Evolutionary conservation across 1,140 invertebrate genomes (phyloP).

Genomic region (Drosophila ogumai): DNA sequence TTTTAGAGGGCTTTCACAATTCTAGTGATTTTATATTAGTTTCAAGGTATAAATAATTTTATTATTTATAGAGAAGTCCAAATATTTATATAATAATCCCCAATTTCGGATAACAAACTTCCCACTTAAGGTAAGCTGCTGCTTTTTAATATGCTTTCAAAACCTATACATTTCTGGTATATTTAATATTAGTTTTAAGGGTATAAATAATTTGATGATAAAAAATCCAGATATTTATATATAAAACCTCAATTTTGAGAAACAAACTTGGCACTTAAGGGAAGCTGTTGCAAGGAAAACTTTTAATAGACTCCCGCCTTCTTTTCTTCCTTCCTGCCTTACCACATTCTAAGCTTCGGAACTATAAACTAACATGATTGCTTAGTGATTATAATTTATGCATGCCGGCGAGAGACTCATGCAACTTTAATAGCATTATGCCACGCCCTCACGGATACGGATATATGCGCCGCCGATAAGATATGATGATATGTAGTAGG

Average conservation of each 20-base stretch:
- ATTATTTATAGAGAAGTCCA: background rate
- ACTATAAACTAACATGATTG: conserved; percentile 21
- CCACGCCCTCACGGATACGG: background rate
- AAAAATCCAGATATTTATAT: background rate
- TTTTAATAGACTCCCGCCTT: background rate
- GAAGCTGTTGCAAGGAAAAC: conserved; percentile 1
- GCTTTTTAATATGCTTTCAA: too few species aligned
- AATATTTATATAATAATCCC: background rate
- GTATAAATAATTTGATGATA: background rate
- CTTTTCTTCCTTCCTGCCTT: background rate
- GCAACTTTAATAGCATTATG: conserved; percentile 10
- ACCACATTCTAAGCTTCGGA: conserved; percentile 1
- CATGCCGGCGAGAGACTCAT: conserved; percentile 1
- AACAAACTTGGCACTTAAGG: background rate
- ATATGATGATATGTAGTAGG: background rate
- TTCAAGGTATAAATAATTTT: background rate
- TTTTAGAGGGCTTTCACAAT: too few species aligned
- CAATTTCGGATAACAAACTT: background rate
- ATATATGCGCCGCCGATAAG: background rate
- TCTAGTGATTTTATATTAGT: background rate
- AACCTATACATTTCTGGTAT: background rate
- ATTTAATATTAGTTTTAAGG: background rate
- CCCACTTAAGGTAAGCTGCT: background rate
- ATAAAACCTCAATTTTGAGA: background rate
- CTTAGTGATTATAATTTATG: conserved; percentile 19